Conservation (phyloP, 2,113 vertebrate species). For the Tyrannus savana region DNA sequence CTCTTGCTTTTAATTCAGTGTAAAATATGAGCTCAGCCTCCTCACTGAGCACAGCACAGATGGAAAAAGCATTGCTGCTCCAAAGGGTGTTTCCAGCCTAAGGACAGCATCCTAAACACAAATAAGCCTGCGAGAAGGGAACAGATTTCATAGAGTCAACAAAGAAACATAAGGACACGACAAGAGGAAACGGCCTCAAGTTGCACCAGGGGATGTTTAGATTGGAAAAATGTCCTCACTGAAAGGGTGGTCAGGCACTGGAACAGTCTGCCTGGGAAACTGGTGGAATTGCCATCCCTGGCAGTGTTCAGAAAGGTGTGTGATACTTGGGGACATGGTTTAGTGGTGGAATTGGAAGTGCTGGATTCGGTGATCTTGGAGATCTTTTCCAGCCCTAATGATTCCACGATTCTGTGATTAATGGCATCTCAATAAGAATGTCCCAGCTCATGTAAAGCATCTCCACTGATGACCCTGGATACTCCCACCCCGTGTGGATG, state of each 20-base stretch:
- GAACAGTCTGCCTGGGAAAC: not conserved
- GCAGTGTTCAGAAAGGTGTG: not conserved
- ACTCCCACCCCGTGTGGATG: not conserved
- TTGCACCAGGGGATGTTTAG: not conserved
- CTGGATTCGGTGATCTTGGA: not conserved
- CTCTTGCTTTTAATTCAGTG: not conserved
- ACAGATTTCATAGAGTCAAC: not conserved
- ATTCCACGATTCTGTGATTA: not conserved
- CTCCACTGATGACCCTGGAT: not conserved
- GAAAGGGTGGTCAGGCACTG: not conserved
- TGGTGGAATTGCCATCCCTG: not conserved
- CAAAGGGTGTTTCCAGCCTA: not conserved
- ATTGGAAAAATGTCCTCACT: not conserved
- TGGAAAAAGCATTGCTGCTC: not conserved
- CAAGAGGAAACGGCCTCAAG: not conserved
- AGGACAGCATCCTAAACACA: not conserved
- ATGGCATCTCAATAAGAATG: not conserved
- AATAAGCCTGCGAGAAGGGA: not conserved
- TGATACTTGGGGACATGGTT: not conserved
- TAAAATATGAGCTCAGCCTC: conserved; percentile 20
- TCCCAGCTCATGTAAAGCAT: accelerated
- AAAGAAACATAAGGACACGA: not conserved
- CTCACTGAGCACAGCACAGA: not conserved
- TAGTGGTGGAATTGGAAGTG: not conserved
- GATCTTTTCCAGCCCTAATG: not conserved